These are phyloP conservation scores for Oenanthe melanoleuca DNA, from an alignment of 2,113 vertebrate genomes.

Conservation along the genomic window DNA sequence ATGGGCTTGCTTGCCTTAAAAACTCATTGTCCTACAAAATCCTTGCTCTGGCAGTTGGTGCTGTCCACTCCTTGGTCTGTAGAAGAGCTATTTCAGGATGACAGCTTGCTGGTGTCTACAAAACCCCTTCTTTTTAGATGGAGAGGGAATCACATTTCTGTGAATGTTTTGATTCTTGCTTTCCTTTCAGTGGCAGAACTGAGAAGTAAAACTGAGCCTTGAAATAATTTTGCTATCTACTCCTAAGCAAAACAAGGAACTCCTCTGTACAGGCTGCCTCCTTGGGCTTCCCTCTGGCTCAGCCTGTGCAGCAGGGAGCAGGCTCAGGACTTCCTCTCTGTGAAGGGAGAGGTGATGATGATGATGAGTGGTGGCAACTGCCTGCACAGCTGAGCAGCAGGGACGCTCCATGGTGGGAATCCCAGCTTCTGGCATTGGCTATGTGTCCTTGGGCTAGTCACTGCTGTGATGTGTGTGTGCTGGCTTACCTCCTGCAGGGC, in stretches of 20 bases:
- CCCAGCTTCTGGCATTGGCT: conserved; percentile 1
- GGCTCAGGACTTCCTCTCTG: not conserved
- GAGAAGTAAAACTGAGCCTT: not conserved
- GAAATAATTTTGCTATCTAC: not conserved
- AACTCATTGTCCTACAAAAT: not conserved
- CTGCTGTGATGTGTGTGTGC: not conserved
- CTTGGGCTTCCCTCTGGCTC: not conserved
- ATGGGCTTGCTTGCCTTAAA: not conserved
- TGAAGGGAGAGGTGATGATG: not conserved
- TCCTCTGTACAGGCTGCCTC: not conserved
- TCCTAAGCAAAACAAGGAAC: not conserved
- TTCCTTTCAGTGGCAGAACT: not conserved
- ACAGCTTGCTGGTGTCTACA: not conserved
- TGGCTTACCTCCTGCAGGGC: conserved; percentile 37
- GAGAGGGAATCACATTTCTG: not conserved
- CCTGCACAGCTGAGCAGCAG: not conserved
- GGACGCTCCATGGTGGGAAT: not conserved
- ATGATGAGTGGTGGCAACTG: not conserved
- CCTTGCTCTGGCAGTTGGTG: not conserved
- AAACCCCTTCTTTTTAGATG: not conserved
- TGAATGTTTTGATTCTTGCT: not conserved
- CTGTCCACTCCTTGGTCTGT: not conserved
- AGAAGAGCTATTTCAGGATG: not conserved
- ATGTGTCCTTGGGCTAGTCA: not conserved
- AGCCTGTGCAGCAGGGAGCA: not conserved